These are phyloP conservation scores for Alaudala cheleensis DNA, from an alignment of 2,113 vertebrate genomes.

Conservation along the genomic window DNA sequence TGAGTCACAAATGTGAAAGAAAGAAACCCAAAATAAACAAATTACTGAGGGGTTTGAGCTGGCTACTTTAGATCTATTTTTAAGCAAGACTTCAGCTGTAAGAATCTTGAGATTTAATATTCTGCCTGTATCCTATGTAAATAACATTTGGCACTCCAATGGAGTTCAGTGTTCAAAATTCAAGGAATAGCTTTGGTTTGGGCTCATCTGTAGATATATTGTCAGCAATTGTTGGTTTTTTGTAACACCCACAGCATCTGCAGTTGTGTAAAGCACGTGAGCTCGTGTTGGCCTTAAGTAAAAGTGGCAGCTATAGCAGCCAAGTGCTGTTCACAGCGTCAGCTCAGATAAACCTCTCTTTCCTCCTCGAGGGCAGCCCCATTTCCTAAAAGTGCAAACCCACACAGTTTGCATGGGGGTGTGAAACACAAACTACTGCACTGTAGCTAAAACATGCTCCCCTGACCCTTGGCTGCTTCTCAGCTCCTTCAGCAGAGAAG, in stretches of 20 bases:
- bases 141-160: not conserved
- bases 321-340: conserved; percentile 14
- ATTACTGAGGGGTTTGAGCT: not conserved
- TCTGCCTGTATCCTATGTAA: not conserved
- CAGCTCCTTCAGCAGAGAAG: not conserved
- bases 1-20: conserved; percentile 10
- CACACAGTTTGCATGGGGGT: not conserved
- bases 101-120: not conserved
- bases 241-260: not conserved
- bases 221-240: not conserved
- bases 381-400: conserved; percentile 23
- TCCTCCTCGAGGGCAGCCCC: not conserved
- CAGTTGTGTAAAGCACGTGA: conserved; percentile 20
- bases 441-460: not conserved
- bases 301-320: conserved; percentile 45
- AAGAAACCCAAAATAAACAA: conserved; percentile 7
- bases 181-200: not conserved
- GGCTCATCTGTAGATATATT: not conserved
- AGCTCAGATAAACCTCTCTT: conserved; percentile 33
- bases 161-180: not conserved
- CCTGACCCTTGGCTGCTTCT: not conserved
- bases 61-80: not conserved
- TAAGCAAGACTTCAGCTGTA: not conserved
- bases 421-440: not conserved
- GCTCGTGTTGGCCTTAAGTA: not conserved